Evolutionary conservation across 2,888 invertebrate genomes (phyloP).

Genomic region (Sesamia inferens): DNA sequence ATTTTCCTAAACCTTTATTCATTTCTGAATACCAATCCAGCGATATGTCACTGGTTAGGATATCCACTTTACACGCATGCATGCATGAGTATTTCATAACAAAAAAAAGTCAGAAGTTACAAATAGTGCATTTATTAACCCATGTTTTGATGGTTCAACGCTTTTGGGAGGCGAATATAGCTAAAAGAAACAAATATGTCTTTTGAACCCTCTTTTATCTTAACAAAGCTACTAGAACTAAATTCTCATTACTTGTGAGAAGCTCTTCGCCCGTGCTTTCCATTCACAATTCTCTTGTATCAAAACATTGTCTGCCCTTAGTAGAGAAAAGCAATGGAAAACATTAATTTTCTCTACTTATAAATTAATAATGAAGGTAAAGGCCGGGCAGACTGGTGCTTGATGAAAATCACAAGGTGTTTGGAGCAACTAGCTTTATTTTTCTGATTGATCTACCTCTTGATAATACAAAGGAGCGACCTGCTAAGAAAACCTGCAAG

Average conservation of each 20-base stretch:
- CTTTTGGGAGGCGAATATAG: background rate
- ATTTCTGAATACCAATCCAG: no score
- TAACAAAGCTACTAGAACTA: conserved; percentile 21
- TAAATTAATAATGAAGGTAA: conserved; percentile 40
- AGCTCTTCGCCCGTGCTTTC: conserved; percentile 18
- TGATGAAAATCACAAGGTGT: background rate
- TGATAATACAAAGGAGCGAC: no score
- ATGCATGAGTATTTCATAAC: no score
- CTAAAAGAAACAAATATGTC: conserved; percentile 24
- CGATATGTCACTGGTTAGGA: no score
- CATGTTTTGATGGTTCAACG: background rate
- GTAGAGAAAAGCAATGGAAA: no score
- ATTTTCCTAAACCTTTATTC: no score
- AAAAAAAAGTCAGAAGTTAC: no score
- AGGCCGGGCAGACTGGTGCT: background rate
- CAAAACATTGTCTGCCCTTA: conserved; percentile 32
- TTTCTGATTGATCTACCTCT: no score
- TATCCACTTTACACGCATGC: no score
- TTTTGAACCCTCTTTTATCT: conserved; percentile 28
- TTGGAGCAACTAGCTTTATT: background rate
- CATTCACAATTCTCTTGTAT: conserved; percentile 13
- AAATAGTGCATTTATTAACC: background rate
- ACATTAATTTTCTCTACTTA: conserved; percentile 22
- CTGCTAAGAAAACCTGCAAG: no score
- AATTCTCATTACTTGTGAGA: conserved; percentile 23